phyloP scores from a whole-genome alignment of 2,888 invertebrate genomes.

The Agriopis marginaria region DNA sequence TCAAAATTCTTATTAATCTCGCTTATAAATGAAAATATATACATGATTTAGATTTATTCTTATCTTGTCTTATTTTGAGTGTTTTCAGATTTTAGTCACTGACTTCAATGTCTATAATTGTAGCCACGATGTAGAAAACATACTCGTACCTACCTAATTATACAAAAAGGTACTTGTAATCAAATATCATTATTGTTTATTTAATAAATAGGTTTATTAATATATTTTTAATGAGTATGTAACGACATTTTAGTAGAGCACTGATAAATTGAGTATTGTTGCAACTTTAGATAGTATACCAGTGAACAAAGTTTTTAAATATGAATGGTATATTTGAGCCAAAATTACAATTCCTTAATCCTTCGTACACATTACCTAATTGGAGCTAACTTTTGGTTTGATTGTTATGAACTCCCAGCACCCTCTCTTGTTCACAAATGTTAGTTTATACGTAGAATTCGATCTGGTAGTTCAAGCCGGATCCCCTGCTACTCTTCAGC shows the following conservation, averaged over 20 bases:
- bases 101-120: no score
- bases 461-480: slow-evolving; percentile 78
- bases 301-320: neutral
- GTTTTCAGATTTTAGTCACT: no score
- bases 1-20: no score
- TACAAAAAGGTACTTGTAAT: neutral
- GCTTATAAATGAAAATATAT: no score
- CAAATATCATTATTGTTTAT: neutral
- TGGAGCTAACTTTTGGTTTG: neutral
- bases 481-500: slow-evolving; percentile 77
- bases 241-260: neutral
- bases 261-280: neutral
- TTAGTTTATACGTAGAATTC: slow-evolving; percentile 71
- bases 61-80: no score
- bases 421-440: neutral
- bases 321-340: neutral
- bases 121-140: neutral
- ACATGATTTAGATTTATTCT: no score
- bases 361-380: neutral
- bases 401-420: neutral
- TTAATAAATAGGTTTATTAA: slow-evolving; percentile 2
- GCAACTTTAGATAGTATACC: neutral
- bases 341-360: neutral
- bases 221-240: neutral
- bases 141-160: no score